Evolutionary conservation across 1,140 invertebrate species (phyloP).

Genomic region (Galleria mellonella): DNA sequence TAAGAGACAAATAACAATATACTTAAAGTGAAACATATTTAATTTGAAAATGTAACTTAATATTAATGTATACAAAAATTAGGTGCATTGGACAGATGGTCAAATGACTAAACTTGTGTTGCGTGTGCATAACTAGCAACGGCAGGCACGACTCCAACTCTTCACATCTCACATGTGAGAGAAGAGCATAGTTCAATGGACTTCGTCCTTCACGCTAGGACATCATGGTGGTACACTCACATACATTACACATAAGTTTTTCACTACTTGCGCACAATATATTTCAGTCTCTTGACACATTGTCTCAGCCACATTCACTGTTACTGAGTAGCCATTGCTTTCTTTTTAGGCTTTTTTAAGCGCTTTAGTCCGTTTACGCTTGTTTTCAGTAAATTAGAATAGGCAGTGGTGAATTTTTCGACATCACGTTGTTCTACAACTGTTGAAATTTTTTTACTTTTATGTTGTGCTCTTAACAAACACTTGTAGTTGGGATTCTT

Average conservation of each 20-base stretch:
- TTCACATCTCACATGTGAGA: conserved; percentile 50
- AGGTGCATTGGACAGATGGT: conserved; percentile 46
- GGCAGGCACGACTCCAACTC: conserved; percentile 55
- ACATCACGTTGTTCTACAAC: conserved; percentile 88
- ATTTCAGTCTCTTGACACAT: conserved; percentile 48
- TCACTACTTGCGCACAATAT: conserved; percentile 30
- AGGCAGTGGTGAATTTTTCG: conserved; percentile 90
- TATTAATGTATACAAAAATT: conserved; percentile 29
- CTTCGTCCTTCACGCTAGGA: conserved; percentile 30
- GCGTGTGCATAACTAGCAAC: conserved; percentile 41
- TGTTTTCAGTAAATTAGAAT: conserved; percentile 87
- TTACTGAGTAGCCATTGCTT: conserved; percentile 69
- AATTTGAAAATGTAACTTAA: conserved; percentile 40
- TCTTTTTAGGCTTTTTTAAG: conserved; percentile 85
- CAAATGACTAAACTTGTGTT: conserved; percentile 29
- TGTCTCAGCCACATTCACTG: conserved; percentile 9
- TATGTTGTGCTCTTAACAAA: conserved; percentile 82
- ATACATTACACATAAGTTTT: conserved; percentile 3
- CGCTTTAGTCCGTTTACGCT: conserved; percentile 92
- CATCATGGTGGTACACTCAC: conserved; percentile 21
- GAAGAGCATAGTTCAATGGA: conserved; percentile 69
- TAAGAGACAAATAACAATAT: neutral
- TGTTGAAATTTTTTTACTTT: conserved; percentile 87
- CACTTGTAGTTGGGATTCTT: conserved; percentile 85
- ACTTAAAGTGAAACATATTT: conserved; percentile 9